Conservation (phyloP, 2,888 invertebrate genomes). For the Rhingia rostrata region DNA sequence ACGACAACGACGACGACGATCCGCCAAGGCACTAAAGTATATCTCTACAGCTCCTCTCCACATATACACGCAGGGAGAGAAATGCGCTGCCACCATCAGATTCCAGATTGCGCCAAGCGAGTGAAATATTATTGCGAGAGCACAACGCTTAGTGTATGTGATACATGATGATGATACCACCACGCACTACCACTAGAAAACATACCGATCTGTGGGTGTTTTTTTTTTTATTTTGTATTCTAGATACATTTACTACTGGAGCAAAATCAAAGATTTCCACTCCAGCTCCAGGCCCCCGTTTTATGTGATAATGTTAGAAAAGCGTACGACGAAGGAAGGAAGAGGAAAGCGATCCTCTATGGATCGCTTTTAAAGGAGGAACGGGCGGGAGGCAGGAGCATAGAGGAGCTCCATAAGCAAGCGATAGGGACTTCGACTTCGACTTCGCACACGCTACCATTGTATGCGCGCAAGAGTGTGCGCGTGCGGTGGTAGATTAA, state of each 20-base stretch:
- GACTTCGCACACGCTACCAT: too few relatives aligned
- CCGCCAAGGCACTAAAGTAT: constrained; percentile 41
- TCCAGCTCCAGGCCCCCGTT: constrained; percentile 39
- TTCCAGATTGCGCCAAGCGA: constrained; percentile 31
- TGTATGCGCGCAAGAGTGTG: constrained; percentile 1
- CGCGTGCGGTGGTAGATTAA: constrained; percentile 32
- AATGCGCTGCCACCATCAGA: constrained; percentile 41
- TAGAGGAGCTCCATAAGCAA: neutral
- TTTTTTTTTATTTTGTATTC: constrained; percentile 21
- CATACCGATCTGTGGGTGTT: constrained; percentile 42
- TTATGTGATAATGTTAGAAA: constrained; percentile 58
- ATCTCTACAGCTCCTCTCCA: constrained; percentile 79
- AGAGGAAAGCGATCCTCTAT: constrained; percentile 32
- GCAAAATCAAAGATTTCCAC: constrained; percentile 60
- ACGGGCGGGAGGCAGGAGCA: constrained; percentile 29
- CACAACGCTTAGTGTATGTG: constrained; percentile 48
- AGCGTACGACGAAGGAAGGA: constrained; percentile 31
- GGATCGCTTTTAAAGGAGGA: constrained; percentile 12
- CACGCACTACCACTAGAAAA: constrained; percentile 60
- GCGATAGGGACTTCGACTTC: constrained; percentile 7
- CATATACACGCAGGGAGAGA: constrained; percentile 68
- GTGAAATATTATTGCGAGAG: constrained; percentile 55
- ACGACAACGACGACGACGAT: constrained; percentile 45
- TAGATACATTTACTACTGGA: constrained; percentile 52
- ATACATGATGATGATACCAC: constrained; percentile 58